Evolutionary conservation across 2,888 invertebrate genomes (phyloP).

Genomic region (Physocephala rufipes): DNA sequence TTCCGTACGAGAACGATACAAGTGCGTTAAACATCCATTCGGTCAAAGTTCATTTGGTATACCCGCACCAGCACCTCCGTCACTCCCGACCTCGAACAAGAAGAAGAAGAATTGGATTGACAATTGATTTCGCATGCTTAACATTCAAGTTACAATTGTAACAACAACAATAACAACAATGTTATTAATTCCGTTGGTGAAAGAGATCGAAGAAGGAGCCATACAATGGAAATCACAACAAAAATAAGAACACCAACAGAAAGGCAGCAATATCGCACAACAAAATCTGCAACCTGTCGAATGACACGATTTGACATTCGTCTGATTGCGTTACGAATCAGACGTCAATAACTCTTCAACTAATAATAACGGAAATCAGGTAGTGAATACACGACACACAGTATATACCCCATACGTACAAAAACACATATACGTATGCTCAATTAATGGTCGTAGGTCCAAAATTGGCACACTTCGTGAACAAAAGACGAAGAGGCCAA

Average conservation of each 20-base stretch:
- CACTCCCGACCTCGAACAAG: neutral
- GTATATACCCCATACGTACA: neutral
- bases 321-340: slow-evolving; percentile 7
- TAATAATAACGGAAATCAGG: slow-evolving; percentile 19
- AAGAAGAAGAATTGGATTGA: slow-evolving; percentile 13
- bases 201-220: slow-evolving; percentile 19
- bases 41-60: neutral
- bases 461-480: slow-evolving; percentile 13
- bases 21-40: neutral
- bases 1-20: neutral
- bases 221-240: slow-evolving; percentile 26
- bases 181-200: no score
- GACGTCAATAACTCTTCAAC: slow-evolving; percentile 19
- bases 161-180: slow-evolving; percentile 20
- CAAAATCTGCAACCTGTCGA: slow-evolving; percentile 22
- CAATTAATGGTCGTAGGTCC: neutral
- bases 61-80: neutral
- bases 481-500: neutral
- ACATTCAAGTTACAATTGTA: slow-evolving; percentile 5
- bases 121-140: slow-evolving; percentile 8
- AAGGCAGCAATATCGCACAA: slow-evolving; percentile 14
- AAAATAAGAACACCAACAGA: slow-evolving; percentile 16
- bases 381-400: slow-evolving; percentile 5
- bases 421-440: neutral
- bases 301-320: slow-evolving; percentile 24